phyloP scores from a whole-genome alignment of 1,140 invertebrate species.

The Pygmarrhopalites habei region DNA sequence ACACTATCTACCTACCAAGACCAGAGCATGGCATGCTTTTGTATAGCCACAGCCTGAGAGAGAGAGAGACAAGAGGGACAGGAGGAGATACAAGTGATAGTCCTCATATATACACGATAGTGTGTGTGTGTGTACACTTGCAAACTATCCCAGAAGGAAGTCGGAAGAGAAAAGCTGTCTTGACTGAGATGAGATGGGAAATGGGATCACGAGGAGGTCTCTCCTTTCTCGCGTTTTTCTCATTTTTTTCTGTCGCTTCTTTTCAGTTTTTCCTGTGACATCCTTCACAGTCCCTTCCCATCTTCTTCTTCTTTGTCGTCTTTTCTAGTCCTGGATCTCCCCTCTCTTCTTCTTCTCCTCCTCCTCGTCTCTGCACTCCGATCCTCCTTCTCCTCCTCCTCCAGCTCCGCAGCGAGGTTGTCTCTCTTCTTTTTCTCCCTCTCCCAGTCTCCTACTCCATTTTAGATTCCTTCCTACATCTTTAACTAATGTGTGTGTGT shows the following conservation, averaged over 20 bases:
- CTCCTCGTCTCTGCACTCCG: not conserved
- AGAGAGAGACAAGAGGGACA: too few species aligned
- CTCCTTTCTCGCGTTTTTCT: slow-evolving; percentile 1
- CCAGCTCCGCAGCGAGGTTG: not conserved
- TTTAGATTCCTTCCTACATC: too few species aligned
- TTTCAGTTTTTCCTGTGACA: not conserved
- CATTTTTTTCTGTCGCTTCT: slow-evolving; percentile 7
- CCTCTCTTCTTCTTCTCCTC: not conserved
- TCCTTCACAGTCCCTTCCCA: not conserved
- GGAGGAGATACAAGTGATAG: too few species aligned
- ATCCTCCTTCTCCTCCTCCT: not conserved
- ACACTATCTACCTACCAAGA: too few species aligned
- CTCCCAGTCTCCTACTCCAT: too few species aligned
- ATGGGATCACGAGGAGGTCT: slow-evolving; percentile 17
- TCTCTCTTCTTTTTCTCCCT: not conserved
- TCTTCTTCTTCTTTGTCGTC: not conserved
- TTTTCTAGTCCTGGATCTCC: too few species aligned
- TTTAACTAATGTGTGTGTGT: too few species aligned
- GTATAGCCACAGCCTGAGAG: too few species aligned
- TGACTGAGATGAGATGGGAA: slow-evolving; percentile 11
- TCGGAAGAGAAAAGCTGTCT: slow-evolving; percentile 7
- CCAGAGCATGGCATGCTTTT: too few species aligned
- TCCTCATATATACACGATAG: too few species aligned
- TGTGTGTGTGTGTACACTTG: too few species aligned
- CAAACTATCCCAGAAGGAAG: not conserved